These are phyloP conservation scores for Scolopax rusticola DNA, from an alignment of 2,797 vertebrate genomes.

Conservation along the genomic window DNA sequence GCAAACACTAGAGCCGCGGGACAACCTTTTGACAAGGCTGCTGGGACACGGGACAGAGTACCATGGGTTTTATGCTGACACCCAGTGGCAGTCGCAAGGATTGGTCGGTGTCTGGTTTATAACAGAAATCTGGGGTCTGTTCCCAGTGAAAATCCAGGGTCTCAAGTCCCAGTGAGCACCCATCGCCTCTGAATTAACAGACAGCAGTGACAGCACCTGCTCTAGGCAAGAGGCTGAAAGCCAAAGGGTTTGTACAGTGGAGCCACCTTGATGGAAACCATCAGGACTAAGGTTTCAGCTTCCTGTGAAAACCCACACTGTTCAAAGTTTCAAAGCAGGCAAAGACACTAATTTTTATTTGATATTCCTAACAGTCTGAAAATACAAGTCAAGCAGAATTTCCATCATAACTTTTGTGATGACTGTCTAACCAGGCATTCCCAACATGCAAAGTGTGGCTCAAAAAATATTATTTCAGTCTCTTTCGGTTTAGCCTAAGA, in stretches of 20 bases:
- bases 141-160: too few relatives aligned
- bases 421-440: neutral
- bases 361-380: neutral
- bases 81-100: neutral
- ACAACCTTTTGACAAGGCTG: neutral
- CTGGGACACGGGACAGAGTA: accelerated
- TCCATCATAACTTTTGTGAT: neutral
- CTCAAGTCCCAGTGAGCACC: neutral
- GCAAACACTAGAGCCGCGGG: too few relatives aligned
- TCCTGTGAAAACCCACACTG: neutral
- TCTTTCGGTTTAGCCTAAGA: neutral
- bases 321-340: neutral
- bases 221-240: neutral
- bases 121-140: neutral
- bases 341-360: accelerated
- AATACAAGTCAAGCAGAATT: neutral
- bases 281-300: neutral
- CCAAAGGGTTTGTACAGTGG: neutral
- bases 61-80: neutral
- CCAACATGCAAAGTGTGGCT: neutral
- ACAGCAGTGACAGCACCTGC: accelerated
- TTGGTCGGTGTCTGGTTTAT: accelerated
- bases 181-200: neutral
- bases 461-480: accelerated
- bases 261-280: neutral